Base-by-base conservation (phyloP, 1,140 invertebrate species). In the Pseudomyrmex cubaensis region DNA sequence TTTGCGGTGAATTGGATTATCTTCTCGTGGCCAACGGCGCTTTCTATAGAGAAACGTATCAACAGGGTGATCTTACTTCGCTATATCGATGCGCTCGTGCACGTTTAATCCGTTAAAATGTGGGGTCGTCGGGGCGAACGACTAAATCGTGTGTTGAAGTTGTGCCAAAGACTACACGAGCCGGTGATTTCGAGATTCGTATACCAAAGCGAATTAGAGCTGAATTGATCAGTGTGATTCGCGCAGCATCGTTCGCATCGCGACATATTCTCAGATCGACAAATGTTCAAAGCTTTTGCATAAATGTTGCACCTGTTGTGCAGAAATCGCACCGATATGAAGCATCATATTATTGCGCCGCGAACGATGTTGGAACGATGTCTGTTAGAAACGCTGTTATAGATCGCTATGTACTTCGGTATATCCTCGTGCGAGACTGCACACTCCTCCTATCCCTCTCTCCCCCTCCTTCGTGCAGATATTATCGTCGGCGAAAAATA, bases 1-100 rank as follows among this genome's bases (percentile, higher is more conserved):
- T 87, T 80, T 73, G 73, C 69, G 15, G 50, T 52, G 85, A 87
- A 87, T 84, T 69, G 82, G 86, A 87, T 87, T 87, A 87, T 73
- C 62, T 77, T n/a, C 50, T 57, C 46, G 50, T 54, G 64, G 67
- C 15, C 15, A 35, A 17, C 44, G 61, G 50, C 82, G 44, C 48
- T 52, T 67, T 20, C 46, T 61, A 63, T 10, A 48, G 15, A 20
- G 72, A 0, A 22, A 67, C 48, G 20, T 87, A 87, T 87, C 86
- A 59, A 73, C 17, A 10, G 67, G 9, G 7, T 50, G 67, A 87
- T 87, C 85, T 86, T 83, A 72, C 77, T 70, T 69, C 50, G 64
- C 35, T 69, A 54, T 54, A 77, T 77, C 73, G 17, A 44, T 8
- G 56, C 20, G 35, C 35, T 61, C 80, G 64, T 54, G 61, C 74